Evolutionary conservation across 2,888 invertebrate genomes (phyloP), one percentile per base, ranked within the genome.

Genomic region (Parnassius glacialis): DNA sequence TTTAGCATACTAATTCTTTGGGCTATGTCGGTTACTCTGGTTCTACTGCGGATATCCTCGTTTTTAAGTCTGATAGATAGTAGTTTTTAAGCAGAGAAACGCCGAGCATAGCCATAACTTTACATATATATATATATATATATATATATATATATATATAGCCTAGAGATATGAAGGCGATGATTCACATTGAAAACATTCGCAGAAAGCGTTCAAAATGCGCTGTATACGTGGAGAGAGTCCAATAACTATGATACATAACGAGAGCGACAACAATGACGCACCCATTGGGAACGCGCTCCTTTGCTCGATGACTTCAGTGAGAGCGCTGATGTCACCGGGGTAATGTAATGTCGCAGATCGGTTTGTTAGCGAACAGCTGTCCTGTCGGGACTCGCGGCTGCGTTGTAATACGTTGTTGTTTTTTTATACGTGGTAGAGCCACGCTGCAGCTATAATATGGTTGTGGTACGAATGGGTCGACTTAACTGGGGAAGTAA

Each of bases 211-310:
- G 44, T 58, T 11, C 58, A 20, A 56, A 48, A 56, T 44, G 51
- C 55, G 61, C 44, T 51, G 52, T 41, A 25, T 47, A 20, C 52
- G 50, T 43, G 54, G 55, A 60, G 59, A 59, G 52, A 61, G 61
- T 56, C 61, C 56, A 56, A 52, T 44, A 50, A 11, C 13, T 25
- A 43, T 20, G 59, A 54, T 54, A 47, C 54, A 48, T 42, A 43
- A 11, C 43, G 44, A 9, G 51, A 25, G 50, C 43, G 43, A 43
- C 43, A 43, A 12, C 12, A 44, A 48, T 61, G 61, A 61, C 56
- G 56, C 57, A 61, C 13, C 34, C 42, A 11, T 7, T 9, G 11
- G 52, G 55, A 25, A 44, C 44, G 60, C 55, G 50, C 47, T n/a
- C 11, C 57, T 41, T 47, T 47, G 20, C 57, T 12, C 34, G 48